Percentiles rank a stretch among this genome's conserved stretches.
phyloP scores from a whole-genome alignment of 2,113 vertebrate genomes.

The Semnopithecus entellus region DNA sequence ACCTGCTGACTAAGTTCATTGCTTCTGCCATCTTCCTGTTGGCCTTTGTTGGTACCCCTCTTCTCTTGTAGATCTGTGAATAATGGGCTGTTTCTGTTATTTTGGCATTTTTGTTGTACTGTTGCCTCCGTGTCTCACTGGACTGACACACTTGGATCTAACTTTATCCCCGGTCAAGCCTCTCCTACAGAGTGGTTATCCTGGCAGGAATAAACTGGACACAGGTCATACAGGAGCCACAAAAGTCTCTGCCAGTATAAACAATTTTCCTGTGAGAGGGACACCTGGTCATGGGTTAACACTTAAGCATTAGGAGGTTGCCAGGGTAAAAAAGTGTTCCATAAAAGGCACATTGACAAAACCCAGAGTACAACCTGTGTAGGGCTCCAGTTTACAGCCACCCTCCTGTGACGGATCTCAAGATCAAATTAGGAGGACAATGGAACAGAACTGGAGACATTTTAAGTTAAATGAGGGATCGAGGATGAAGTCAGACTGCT shows the following conservation, averaged over 20 bases:
- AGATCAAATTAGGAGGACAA: background rate
- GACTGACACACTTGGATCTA: background rate
- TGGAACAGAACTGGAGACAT: background rate
- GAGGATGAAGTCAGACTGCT: background rate
- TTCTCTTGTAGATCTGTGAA: background rate
- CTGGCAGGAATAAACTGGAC: background rate
- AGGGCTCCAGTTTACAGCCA: background rate
- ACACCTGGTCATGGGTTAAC: background rate
- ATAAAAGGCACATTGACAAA: background rate
- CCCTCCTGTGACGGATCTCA: background rate
- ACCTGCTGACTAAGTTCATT: rapidly evolving
- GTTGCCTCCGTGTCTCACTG: background rate
- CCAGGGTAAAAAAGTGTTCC: background rate
- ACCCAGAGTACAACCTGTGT: background rate
- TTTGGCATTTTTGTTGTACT: background rate
- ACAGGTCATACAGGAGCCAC: background rate
- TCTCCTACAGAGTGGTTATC: background rate
- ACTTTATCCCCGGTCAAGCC: background rate
- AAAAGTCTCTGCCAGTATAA: background rate
- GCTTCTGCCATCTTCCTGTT: background rate
- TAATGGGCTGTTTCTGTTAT: background rate
- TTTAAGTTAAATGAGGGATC: background rate
- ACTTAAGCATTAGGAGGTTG: background rate
- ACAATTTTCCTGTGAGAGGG: background rate
- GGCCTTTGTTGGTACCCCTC: background rate